Conservation (phyloP, 2,797 vertebrate species). For the Cephalopachus bancanus region DNA sequence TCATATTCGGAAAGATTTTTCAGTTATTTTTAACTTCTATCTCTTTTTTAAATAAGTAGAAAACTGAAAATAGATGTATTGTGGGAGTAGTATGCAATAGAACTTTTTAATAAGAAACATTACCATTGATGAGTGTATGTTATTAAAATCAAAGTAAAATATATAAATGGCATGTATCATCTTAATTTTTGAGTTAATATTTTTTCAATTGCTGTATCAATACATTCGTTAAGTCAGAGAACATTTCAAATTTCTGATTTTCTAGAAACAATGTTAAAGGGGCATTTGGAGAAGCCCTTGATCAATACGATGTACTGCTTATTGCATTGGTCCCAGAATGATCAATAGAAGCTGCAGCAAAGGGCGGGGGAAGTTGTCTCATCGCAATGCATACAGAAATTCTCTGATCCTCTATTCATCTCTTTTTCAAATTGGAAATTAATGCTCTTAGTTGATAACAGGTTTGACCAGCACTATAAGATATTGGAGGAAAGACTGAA, state of each 20-base stretch:
- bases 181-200: not conserved
- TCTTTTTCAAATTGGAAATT: not conserved
- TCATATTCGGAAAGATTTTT: constrained; percentile 18
- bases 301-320: not conserved
- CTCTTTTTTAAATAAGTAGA: not conserved
- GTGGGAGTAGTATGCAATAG: not conserved
- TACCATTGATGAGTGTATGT: not conserved
- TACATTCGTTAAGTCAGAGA: not conserved
- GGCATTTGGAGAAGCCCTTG: not conserved
- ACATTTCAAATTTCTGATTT: not conserved
- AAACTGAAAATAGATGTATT: not conserved
- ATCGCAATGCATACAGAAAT: not conserved
- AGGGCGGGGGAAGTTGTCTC: not conserved
- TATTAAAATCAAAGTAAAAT: constrained; percentile 41
- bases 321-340: not conserved
- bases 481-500: not conserved
- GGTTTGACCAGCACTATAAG: not conserved
- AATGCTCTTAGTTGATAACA: not conserved
- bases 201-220: not conserved
- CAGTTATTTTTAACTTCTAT: not conserved
- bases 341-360: not conserved
- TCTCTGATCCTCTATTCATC: not conserved
- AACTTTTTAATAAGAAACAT: not conserved
- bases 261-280: not conserved
- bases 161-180: not conserved